Percentiles rank a stretch among this genome's conserved stretches.
Conservation (phyloP, 2,888 invertebrate species). For the Ophioninae sp. region DNA sequence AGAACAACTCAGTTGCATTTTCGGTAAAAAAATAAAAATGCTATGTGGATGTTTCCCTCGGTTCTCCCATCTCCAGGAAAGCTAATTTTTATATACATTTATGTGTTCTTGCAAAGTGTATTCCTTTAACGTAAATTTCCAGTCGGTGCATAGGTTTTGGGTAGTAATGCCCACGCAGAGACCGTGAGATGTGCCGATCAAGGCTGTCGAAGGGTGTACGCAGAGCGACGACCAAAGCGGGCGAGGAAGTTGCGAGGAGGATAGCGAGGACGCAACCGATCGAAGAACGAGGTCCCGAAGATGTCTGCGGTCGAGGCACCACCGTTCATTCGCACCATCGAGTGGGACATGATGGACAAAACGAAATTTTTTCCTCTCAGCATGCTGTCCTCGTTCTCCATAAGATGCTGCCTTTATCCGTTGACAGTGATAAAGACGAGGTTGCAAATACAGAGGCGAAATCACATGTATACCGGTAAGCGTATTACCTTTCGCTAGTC, state of each 20-base stretch:
- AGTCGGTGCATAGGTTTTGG: conserved; percentile 63
- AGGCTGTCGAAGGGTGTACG: conserved; percentile 67
- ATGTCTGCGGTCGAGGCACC: conserved; percentile 84
- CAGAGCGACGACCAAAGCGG: conserved; percentile 36
- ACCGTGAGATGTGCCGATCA: conserved; percentile 76
- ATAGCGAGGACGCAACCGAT: not conserved
- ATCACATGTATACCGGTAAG: conserved; percentile 90
- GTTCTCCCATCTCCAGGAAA: not conserved
- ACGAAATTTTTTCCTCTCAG: conserved; percentile 96
- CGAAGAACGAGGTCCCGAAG: conserved; percentile 59
- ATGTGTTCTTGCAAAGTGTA: not conserved
- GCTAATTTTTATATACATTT: not conserved
- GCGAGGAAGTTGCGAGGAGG: conserved; percentile 25
- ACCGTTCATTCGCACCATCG: conserved; percentile 90
- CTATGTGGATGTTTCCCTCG: too few relatives aligned
- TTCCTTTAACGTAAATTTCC: conserved; percentile 18
- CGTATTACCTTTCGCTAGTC: not conserved
- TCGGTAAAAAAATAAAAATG: too few relatives aligned
- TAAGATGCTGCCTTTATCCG: conserved; percentile 90
- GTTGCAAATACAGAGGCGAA: conserved; percentile 92
- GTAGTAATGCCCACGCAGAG: conserved; percentile 73
- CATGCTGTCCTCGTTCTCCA: conserved; percentile 92
- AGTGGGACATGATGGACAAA: conserved; percentile 99
- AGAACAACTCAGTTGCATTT: too few relatives aligned
- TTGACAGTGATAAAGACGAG: conserved; percentile 97